phyloP scores from a whole-genome alignment of 2,797 vertebrate genomes.

The Catharus ustulatus region DNA sequence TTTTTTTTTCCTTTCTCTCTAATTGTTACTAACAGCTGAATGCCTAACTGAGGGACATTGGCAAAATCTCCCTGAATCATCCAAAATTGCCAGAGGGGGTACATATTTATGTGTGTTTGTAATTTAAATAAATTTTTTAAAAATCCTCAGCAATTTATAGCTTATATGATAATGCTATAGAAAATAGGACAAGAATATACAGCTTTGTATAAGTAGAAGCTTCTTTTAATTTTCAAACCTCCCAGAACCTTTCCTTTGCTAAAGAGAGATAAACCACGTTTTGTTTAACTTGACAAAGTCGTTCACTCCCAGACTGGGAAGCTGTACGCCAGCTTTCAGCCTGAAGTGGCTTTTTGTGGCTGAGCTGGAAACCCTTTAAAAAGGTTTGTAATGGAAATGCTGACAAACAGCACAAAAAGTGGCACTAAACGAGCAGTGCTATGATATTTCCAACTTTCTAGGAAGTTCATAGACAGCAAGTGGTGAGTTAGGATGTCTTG shows the following conservation, averaged over 20 bases:
- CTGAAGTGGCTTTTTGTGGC: slow-evolving; percentile 69
- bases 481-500: background rate
- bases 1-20: background rate
- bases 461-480: slow-evolving; percentile 40
- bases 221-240: background rate
- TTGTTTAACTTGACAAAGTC: slow-evolving; percentile 65
- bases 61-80: background rate
- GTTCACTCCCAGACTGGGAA: slow-evolving; percentile 23
- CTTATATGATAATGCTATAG: background rate
- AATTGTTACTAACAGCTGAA: background rate
- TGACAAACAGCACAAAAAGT: slow-evolving; percentile 63
- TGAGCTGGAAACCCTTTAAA: slow-evolving; percentile 64
- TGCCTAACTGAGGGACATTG: background rate
- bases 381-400: slow-evolving; percentile 68
- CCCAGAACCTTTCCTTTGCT: background rate
- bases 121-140: background rate
- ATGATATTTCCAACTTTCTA: slow-evolving; percentile 60
- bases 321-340: slow-evolving; percentile 42
- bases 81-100: background rate
- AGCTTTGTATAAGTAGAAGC: background rate
- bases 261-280: slow-evolving; percentile 60
- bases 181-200: background rate
- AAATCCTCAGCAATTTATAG: background rate
- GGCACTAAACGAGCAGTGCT: slow-evolving; percentile 21
- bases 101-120: background rate